Conservation (phyloP, 2,113 vertebrate genomes). For the Hiodon tergisus region DNA sequence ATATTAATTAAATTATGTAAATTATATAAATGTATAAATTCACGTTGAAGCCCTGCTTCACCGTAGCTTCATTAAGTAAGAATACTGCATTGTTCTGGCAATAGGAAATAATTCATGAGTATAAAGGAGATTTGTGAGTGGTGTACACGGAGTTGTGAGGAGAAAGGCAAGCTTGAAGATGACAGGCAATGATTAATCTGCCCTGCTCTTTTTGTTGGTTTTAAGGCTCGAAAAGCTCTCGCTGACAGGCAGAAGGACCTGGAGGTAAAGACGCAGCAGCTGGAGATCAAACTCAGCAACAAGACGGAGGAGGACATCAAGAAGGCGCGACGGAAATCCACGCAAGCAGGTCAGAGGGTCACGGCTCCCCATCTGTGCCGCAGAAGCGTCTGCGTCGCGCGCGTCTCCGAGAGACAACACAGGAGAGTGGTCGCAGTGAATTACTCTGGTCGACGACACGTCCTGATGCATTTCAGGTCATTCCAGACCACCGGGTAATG, state of each 20-base stretch:
- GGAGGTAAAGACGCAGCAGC: slow-evolving; percentile 91
- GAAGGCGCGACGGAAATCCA: slow-evolving; percentile 93
- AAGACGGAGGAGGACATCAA: slow-evolving; percentile 98
- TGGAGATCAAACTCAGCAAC: slow-evolving; percentile 91
- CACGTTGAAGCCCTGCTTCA: too few species aligned
- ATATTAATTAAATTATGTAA: too few species aligned
- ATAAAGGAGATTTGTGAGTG: background rate
- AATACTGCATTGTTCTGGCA: too few species aligned
- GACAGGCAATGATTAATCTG: slow-evolving; percentile 7
- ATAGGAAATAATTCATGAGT: background rate
- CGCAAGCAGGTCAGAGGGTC: slow-evolving; percentile 82
- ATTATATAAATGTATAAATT: too few species aligned
- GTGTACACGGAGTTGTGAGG: background rate
- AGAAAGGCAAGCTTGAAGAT: background rate
- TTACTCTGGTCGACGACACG: too few species aligned
- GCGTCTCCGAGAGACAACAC: too few species aligned
- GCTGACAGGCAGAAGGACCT: slow-evolving; percentile 91
- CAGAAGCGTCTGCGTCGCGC: background rate
- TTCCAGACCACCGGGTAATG: too few species aligned
- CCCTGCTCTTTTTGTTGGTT: slow-evolving; percentile 2
- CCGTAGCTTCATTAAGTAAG: too few species aligned
- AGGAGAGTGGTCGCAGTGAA: too few species aligned
- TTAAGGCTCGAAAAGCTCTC: slow-evolving; percentile 84
- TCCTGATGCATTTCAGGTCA: too few species aligned
- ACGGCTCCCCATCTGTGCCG: too few species aligned